A percentile compares a stretch with the other conserved stretches of the same genome.
Conservation (phyloP, 1,140 invertebrate species). For the Callitettix versicolor region DNA sequence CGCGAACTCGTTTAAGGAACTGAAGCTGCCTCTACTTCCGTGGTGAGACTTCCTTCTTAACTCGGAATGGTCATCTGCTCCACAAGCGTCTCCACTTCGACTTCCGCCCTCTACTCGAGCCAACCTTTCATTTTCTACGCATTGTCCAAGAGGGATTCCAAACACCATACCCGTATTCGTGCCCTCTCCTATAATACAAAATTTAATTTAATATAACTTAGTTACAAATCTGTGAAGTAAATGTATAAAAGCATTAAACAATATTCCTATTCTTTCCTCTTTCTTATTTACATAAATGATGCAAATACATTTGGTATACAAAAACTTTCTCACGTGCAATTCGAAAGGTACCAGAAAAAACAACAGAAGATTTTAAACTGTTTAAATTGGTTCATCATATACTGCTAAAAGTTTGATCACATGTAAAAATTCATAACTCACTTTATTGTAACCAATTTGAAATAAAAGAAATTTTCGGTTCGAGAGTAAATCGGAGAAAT, state of each 20-base stretch:
- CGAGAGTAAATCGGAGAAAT: no score
- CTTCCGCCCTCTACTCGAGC: conserved; percentile 33
- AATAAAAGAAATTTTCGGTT: no score
- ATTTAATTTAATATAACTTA: not conserved
- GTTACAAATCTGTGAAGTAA: not conserved
- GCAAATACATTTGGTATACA: no score
- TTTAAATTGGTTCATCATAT: no score
- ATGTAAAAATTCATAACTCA: no score
- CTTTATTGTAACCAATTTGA: no score
- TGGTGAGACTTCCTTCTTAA: conserved; percentile 44
- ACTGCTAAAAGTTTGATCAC: no score
- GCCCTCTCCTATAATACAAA: not conserved
- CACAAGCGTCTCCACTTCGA: conserved; percentile 29
- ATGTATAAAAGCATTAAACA: not conserved
- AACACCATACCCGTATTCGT: conserved; percentile 55
- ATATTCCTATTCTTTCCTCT: not conserved
- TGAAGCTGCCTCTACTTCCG: conserved; percentile 57
- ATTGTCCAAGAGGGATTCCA: conserved; percentile 67
- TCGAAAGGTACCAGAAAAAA: no score
- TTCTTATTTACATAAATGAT: not conserved
- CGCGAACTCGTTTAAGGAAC: conserved; percentile 48
- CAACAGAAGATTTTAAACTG: no score
- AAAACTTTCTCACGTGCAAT: no score
- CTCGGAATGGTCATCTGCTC: conserved; percentile 23
- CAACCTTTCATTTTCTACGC: conserved; percentile 60